Conservation (phyloP, 92 coral and sea anemone genomes). For the Actinernus sp. region DNA sequence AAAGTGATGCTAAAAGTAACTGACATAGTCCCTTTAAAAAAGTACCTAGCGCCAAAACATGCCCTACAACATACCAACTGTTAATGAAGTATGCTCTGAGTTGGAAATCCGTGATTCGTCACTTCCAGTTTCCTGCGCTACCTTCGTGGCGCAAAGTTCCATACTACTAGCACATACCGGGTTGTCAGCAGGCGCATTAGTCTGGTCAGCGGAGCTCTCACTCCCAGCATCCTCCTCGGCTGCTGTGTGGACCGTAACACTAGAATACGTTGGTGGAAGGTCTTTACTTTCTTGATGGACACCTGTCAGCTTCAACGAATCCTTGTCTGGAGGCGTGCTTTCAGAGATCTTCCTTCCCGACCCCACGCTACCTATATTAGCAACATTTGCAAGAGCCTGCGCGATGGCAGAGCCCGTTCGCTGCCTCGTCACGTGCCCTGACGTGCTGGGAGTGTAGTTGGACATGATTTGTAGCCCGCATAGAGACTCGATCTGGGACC, state of each 20-base stretch:
- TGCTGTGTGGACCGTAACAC: slow-evolving; percentile 42
- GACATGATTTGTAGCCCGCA: slow-evolving; percentile 85
- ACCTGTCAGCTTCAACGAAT: neutral
- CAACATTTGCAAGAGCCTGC: slow-evolving; percentile 80
- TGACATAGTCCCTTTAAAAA: too few species aligned
- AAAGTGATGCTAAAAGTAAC: too few species aligned
- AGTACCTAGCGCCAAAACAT: too few species aligned
- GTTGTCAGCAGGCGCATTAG: too few species aligned
- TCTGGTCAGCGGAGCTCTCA: too few species aligned
- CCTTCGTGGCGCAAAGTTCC: too few species aligned
- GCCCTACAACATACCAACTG: too few species aligned
- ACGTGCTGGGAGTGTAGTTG: slow-evolving; percentile 28
- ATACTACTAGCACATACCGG: too few species aligned
- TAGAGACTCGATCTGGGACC: slow-evolving; percentile 93
- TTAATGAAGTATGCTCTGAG: too few species aligned
- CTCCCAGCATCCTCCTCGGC: slow-evolving; percentile 14
- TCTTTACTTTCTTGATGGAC: slow-evolving; percentile 7
- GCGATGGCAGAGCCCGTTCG: slow-evolving; percentile 77
- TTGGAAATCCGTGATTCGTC: too few species aligned
- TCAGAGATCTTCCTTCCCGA: slow-evolving; percentile 86
- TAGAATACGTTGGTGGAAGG: slow-evolving; percentile 84
- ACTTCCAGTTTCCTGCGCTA: too few species aligned
- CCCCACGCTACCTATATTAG: slow-evolving; percentile 89
- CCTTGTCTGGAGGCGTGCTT: slow-evolving; percentile 42
- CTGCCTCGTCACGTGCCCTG: slow-evolving; percentile 14